Evolutionary conservation across 1,140 invertebrate species (phyloP), one percentile per base, ranked within the genome.

Genomic region (Goniozus legneri): DNA sequence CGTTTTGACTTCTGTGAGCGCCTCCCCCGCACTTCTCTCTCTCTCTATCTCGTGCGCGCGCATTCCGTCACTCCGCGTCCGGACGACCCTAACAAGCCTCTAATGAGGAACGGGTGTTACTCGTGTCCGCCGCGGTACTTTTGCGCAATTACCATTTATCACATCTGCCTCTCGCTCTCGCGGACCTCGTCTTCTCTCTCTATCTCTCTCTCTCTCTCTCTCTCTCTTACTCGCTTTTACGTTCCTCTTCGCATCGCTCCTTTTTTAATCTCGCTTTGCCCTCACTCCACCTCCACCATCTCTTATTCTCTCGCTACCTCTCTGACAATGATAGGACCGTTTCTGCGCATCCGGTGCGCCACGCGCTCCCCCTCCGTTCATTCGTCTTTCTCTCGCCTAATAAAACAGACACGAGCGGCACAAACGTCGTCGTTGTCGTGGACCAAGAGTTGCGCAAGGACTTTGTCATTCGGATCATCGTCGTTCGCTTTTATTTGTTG

Each of bases 91-190:
- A 67, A 71, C 67, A 69, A 73, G 69, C 62, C 58, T 64, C 58
- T 72, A 73, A 73, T 71, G 69, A 72, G 67, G 59, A 67, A 68
- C 68, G 64, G 65, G 60, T 71, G 69, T 69, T 57, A 60, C 48
- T 61, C 58, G 54, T 60, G 54, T 65, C 58, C 54, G 58, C 50
- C 53, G 57, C 56, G 56, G 56, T 57, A 51, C 57, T 67, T 69
- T 68, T 62, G 45, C 45, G 56, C 56, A 66, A 70, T 71, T 67
- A 67, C 60, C 67, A 69, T 71, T 57, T 60, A 71, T 69, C 66
- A 64, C 58, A 54, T 58, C 59, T 62, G 61, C 49, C 48, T 48
- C 58, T 43, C 14, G n/a, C n/a, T n/a, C n/a, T n/a, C n/a, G n/a
- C n/a, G n/a, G n/a, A n/a, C 33, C 12, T 16, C 38, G 30, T 50